Percentiles rank a stretch among this genome's conserved stretches.
These are phyloP conservation scores for Colaptes auratus DNA, from an alignment of 2,113 vertebrate species.

Conservation along the genomic window DNA sequence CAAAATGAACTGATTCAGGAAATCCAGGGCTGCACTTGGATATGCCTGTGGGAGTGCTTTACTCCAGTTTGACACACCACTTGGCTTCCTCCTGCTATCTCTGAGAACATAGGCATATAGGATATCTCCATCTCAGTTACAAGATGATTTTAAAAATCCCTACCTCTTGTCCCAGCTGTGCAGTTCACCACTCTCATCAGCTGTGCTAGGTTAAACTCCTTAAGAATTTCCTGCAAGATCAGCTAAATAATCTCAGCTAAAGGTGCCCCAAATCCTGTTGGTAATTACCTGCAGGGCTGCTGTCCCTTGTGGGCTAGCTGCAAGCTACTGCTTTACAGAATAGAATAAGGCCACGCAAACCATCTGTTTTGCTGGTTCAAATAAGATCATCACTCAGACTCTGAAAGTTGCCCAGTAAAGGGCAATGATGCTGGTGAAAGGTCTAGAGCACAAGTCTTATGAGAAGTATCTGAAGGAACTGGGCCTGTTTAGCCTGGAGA, in stretches of 20 bases:
- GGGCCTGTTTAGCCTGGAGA: too few species aligned
- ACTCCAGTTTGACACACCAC: background rate
- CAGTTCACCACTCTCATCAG: background rate
- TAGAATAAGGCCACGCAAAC: background rate
- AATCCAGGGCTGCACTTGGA: background rate
- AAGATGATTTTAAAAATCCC: background rate
- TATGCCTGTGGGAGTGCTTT: background rate
- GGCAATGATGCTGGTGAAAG: background rate
- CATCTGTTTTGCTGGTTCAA: background rate
- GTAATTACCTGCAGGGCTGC: too few species aligned
- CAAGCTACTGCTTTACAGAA: background rate
- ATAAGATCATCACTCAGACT: background rate
- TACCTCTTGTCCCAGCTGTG: background rate
- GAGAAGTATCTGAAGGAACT: too few species aligned
- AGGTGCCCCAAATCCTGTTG: background rate
- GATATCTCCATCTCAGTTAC: background rate
- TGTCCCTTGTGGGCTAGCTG: background rate
- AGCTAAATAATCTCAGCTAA: background rate
- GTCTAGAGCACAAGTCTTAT: background rate
- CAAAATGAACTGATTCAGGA: background rate
- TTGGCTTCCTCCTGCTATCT: background rate
- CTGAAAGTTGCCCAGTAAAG: background rate
- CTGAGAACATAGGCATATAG: background rate
- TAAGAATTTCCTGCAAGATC: background rate
- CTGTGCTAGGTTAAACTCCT: background rate